A percentile compares a stretch with the other conserved stretches of the same genome.
phyloP scores from a whole-genome alignment of 2,113 vertebrate species.

The Falcunculus frontatus region DNA sequence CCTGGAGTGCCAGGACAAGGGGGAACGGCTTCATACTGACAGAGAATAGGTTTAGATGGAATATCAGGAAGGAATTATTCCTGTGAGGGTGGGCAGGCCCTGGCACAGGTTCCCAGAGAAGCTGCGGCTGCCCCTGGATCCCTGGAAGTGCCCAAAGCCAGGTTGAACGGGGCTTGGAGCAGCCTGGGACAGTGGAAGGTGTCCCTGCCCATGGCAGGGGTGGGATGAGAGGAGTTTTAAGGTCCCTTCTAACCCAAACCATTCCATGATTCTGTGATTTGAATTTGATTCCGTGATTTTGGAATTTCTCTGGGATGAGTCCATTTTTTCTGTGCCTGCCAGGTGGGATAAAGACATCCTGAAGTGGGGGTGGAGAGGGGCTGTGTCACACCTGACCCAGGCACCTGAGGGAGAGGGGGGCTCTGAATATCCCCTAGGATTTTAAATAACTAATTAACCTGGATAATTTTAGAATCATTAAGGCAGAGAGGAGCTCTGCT shows the following conservation, averaged over 20 bases:
- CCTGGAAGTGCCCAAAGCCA: background rate
- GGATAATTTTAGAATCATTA: background rate
- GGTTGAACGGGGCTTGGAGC: background rate
- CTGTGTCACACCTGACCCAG: background rate
- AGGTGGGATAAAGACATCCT: background rate
- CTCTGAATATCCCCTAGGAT: background rate
- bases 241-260: background rate
- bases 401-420: background rate
- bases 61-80: background rate
- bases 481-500: background rate
- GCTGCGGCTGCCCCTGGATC: background rate
- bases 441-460: background rate
- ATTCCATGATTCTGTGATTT: background rate
- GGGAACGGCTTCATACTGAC: background rate
- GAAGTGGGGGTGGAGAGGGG: background rate
- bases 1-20: background rate
- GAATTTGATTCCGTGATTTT: background rate
- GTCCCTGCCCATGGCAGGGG: background rate
- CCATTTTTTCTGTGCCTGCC: background rate
- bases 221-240: rapidly evolving
- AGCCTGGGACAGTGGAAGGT: background rate
- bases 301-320: background rate
- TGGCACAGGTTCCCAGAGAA: background rate
- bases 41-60: too few relatives aligned
- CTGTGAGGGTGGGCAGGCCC: background rate